Base-by-base conservation (phyloP, 2,113 vertebrate species). In the Pelobates fuscus region DNA sequence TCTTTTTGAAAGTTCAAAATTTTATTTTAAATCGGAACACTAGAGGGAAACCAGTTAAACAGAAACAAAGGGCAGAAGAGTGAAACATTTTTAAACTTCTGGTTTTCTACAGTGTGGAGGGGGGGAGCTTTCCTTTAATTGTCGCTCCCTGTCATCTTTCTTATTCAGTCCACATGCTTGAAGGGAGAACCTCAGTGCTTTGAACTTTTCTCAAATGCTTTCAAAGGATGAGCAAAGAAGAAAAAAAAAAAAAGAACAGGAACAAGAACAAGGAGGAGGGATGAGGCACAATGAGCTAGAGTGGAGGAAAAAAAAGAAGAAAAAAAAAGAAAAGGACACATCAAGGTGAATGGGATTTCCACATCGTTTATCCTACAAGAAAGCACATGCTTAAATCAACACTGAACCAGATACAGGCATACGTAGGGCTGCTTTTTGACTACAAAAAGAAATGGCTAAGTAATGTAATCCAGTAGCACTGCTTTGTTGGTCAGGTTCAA, bases 321-420 rank as follows among this genome's bases (percentile, higher is more conserved):
- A 80, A 81, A 79, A 79, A 83, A 75, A 65, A 79, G 82, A 81
- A 72, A 71, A 82, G 86, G 89, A 91, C 86, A 87, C 81, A 87
- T 91, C 84, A 90, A 93, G 91, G 90, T 91, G 85, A 92, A 91
- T 87, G 88, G 83, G 71, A 90, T 89, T 92, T 91, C 87, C 89
- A 91, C 87, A 89, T 87, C 69, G 84, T 91, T 92, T 93, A 92
- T 87, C 83, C 85, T 84, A 81, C 85, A 87, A 89, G 87, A 86
- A 85, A 87, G 85, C 83, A 85, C 89, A 87, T 37, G 86, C 84
- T 90, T 90, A 87, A 88, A 89, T 90, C 83, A 89, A 85, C 81
- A 73, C 74, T 5, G 30, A 86, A 84, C 82, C 77, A 84, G 84
- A 81, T 77, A 82, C 77, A 67, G 71, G 68, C 76, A 80, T 71